A percentile compares a stretch with the other conserved stretches of the same genome.
Evolutionary conservation across 2,797 vertebrate species (phyloP).

Genomic region (Xerus rutilus): DNA sequence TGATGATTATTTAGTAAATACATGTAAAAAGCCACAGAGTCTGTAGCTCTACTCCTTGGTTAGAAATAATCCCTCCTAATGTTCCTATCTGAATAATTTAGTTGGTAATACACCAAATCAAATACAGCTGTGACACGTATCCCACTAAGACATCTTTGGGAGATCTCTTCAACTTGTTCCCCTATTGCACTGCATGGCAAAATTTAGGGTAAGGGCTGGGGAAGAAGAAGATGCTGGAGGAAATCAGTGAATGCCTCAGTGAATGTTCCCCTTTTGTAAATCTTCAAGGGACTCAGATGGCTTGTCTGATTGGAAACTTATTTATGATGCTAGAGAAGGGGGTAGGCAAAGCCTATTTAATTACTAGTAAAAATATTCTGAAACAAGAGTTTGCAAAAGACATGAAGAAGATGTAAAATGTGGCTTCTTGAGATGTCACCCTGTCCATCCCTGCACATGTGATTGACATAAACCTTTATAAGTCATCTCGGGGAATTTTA

Average conservation of each 20-base stretch:
- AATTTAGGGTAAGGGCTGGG: slow-evolving; percentile 27
- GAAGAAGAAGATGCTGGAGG: slow-evolving; percentile 25
- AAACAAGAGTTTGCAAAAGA: neutral
- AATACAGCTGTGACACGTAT: slow-evolving; percentile 40
- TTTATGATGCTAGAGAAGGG: neutral
- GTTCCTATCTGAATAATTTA: slow-evolving; percentile 71
- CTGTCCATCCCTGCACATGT: neutral
- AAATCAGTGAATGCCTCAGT: neutral
- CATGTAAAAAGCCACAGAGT: slow-evolving; percentile 74
- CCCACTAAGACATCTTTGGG: slow-evolving; percentile 26
- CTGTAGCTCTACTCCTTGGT: neutral
- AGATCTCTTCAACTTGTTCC: neutral
- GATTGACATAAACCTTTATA: neutral
- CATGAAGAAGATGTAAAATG: neutral
- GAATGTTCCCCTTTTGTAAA: slow-evolving; percentile 50
- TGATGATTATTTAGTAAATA: slow-evolving; percentile 73
- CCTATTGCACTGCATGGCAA: neutral
- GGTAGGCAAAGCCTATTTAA: neutral
- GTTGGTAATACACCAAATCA: slow-evolving; percentile 65
- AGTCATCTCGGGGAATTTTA: neutral
- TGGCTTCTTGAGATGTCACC: neutral
- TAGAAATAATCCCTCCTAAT: slow-evolving; percentile 23
- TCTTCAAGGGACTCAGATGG: slow-evolving; percentile 39
- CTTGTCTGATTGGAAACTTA: slow-evolving; percentile 40
- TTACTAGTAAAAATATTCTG: slow-evolving; percentile 36